These are phyloP conservation scores for Littorina saxatilis DNA, from an alignment of 1,140 invertebrate species.

Conservation along the genomic window DNA sequence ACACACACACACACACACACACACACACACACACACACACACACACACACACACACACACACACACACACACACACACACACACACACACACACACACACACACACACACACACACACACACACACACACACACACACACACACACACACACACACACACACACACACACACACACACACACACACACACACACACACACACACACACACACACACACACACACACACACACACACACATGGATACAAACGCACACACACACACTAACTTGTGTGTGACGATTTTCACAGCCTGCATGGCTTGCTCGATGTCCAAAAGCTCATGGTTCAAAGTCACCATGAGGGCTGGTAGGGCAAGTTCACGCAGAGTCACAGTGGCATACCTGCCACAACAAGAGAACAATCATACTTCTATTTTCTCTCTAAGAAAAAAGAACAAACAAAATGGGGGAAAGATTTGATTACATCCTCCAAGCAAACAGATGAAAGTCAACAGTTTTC, in stretches of 20 bases:
- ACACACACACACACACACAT: too few species aligned
- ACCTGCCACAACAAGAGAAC: conserved; percentile 75
- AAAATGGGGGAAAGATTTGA: too few species aligned
- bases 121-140: not conserved
- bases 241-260: too few species aligned
- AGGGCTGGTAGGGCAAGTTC: conserved; percentile 85
- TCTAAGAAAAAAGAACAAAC: not conserved
- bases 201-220: not conserved
- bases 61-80: too few species aligned
- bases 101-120: too few species aligned
- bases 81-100: too few species aligned
- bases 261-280: conserved; percentile 77
- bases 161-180: not conserved
- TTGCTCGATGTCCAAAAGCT: conserved; percentile 32
- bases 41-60: too few species aligned
- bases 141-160: too few species aligned
- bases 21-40: too few species aligned
- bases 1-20: too few species aligned
- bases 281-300: conserved; percentile 80
- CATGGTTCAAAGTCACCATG: conserved; percentile 77
- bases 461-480: too few species aligned
- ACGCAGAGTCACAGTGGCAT: conserved; percentile 83
- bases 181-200: conserved; percentile 8
- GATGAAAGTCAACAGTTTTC: too few species aligned
- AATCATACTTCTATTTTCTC: not conserved